Base-by-base conservation (phyloP, 2,797 vertebrate species). In the Danio choprae region DNA sequence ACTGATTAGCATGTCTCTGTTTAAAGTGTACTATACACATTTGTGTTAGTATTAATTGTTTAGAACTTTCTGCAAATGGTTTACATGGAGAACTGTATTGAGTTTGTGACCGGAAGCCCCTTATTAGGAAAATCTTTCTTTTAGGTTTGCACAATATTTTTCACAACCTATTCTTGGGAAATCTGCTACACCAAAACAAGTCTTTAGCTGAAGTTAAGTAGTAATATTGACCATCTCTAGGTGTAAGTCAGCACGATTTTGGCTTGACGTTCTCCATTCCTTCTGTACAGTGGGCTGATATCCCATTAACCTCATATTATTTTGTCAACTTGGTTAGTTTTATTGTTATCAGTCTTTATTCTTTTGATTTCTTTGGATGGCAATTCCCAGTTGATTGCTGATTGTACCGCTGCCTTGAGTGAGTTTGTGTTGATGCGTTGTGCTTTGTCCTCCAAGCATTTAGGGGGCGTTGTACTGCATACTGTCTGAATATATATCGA, bases 401-500 rank as follows among this genome's bases (percentile, higher is more conserved):
- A 82, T 79, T 81, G 84, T 84, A 87, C 63, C 60, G 73, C 82
- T 85, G 80, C 75, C 71, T 82, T 84, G 81, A 67, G 76, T 87
- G 81, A 75, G 81, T 83, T 82, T 86, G 84, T 83, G 78, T 82
- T 84, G 50, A 77, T 78, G 77, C 78, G 67, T 74, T 65, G 83
- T 79, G 79, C 77, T 86, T 81, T 87, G 64, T 82, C 76, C 84
- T 80, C 81, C 62, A 70, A 81, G 69, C 79, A 71, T 81, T 65
- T 73, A 76, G 76, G 65, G 84, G 86, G 58, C 16, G 50, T 51
- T 85, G 68, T 86, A 77, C 74, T 87, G 62, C 63, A 75, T 62
- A 80, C 70, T 82, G 82, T 87, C 81, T 77, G 51, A 86, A 53
- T 85, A 65, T 29, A 29, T 87, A 82, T 81, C 38, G 12, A 87